Conservation (phyloP, 2,888 invertebrate genomes). For the Magallana nippona region DNA sequence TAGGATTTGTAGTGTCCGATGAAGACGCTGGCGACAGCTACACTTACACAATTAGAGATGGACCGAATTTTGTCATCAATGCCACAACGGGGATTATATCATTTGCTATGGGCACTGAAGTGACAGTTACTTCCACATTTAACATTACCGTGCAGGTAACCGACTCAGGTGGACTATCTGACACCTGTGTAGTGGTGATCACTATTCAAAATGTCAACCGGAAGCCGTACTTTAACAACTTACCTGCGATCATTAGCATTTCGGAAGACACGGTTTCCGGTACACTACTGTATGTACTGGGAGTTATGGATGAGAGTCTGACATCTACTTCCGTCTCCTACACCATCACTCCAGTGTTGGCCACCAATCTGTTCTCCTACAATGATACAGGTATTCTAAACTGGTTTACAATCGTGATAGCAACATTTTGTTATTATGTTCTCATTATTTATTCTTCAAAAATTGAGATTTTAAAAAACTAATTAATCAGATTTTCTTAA, state of each 20-base stretch:
- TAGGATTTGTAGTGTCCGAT: neutral
- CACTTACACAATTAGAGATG: neutral
- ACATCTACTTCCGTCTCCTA: neutral
- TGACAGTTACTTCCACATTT: neutral
- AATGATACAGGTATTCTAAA: constrained; percentile 3
- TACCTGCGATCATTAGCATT: neutral
- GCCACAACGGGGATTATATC: neutral
- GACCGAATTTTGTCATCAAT: constrained; percentile 25
- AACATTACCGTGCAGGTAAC: constrained; percentile 3
- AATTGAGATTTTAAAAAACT: no score
- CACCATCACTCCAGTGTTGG: neutral
- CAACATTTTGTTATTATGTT: no score
- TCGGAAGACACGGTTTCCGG: constrained; percentile 7
- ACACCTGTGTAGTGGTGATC: neutral
- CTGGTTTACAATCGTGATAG: no score
- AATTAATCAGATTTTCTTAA: no score
- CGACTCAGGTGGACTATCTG: neutral
- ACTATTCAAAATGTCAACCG: constrained; percentile 5
- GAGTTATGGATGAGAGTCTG: neutral
- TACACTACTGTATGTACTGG: neutral
- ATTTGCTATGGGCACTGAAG: neutral
- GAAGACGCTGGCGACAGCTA: neutral
- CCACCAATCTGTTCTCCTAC: neutral
- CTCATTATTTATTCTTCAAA: no score
- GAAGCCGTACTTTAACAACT: constrained; percentile 21